Base-by-base conservation (phyloP, 2,113 vertebrate genomes). In the Oncorhynchus tshawytscha region DNA sequence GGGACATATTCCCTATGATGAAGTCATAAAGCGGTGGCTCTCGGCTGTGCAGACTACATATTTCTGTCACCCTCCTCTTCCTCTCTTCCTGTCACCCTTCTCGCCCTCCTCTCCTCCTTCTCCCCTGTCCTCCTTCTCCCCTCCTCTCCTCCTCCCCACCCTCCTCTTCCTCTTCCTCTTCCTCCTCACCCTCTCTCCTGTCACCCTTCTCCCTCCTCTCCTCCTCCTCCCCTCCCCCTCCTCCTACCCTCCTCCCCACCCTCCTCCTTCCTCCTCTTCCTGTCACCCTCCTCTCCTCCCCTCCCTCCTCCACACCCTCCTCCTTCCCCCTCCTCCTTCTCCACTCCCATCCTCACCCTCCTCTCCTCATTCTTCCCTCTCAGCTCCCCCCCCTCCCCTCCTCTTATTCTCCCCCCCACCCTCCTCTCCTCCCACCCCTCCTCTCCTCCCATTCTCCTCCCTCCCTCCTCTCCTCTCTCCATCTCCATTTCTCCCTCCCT, bases 11-110 rank as follows among this genome's bases (percentile, higher is more conserved):
- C 39, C 39, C 39, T 90, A 90, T 84, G 93, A 94, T 95, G 94
- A 96, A 94, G 95, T 93, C 94, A 92, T 95, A 94, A 94, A 94
- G 91, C 89, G 88, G 67, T 88, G 90, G 12, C 92, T 93, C 81
- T 84, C 87, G 78, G 92, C 91, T 87, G 92, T 84, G 39, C 39
- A 45, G 69, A 24, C 86, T 88, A 92, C 91, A 92, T 85, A 74
- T 88, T 87, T 88, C 84, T 83, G 79, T 85, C 67, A 71, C 74
- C 51, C 79, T 76, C 72, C 76, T 51, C 3, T 68, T 82, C 76
- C 51, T 72, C 57, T 68, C 64, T 54, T 73, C 29, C 6, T 15
- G 8, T 34, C 66, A 31, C 27, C 64, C 57, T 39, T 75, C 67
- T 31, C 34, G n/a, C 73, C 78, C 48, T 16, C 81, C 79, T 70